These are phyloP conservation scores for Hydractinia symbiolongicarpus DNA, from an alignment of 30 jellyfish, hydroid and myxozoan genomes.

Conservation along the genomic window DNA sequence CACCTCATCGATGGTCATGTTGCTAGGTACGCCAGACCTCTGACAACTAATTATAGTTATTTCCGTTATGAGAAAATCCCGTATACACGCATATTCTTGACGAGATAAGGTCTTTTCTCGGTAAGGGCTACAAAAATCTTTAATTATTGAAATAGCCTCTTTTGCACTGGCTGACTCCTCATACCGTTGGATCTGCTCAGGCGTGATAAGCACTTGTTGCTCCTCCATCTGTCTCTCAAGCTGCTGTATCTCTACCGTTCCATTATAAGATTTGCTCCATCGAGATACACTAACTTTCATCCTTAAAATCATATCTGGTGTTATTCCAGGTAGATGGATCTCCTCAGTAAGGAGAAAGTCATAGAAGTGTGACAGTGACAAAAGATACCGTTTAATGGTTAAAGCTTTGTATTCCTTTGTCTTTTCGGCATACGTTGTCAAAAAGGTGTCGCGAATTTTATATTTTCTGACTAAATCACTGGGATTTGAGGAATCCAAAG, in stretches of 20 bases:
- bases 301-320: background rate
- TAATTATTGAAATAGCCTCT: background rate
- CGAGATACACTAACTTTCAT: background rate
- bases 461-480: background rate
- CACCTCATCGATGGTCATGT: conserved; percentile 3
- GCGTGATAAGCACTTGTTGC: background rate
- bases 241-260: background rate
- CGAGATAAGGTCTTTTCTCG: background rate
- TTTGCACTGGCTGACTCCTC: background rate
- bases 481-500: background rate
- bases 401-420: background rate
- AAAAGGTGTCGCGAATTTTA: background rate
- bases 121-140: background rate
- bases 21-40: background rate
- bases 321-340: background rate
- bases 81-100: background rate
- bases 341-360: background rate
- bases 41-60: background rate
- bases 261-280: conserved; percentile 3
- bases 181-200: background rate
- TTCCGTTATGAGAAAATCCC: background rate
- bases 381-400: background rate
- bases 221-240: background rate
- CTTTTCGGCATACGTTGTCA: background rate
- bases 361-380: background rate